A percentile compares a stretch with the other conserved stretches of the same genome.
phyloP scores from a whole-genome alignment of 2,797 vertebrate species.

The Catamblyrhynchus diadema region DNA sequence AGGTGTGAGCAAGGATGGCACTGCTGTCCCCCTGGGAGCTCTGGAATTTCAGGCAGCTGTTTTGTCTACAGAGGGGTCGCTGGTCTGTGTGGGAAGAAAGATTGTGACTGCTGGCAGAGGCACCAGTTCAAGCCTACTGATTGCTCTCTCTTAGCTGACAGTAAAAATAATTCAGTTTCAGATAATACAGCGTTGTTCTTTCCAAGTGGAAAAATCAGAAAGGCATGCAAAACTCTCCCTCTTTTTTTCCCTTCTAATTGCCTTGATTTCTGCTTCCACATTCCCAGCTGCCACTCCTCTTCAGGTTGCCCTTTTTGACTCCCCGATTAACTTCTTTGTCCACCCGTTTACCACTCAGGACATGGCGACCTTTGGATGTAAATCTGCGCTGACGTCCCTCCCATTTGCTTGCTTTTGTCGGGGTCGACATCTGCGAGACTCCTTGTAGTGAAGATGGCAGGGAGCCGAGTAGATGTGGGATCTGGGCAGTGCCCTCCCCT shows the following conservation, averaged over 20 bases:
- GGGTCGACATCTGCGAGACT: neutral
- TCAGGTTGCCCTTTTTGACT: constrained; percentile 62
- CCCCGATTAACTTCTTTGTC: constrained; percentile 63
- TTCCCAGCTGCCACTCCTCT: constrained; percentile 52
- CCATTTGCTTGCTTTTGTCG: neutral
- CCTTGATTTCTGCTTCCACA: constrained; percentile 33
- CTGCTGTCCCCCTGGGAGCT: neutral
- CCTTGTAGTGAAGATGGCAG: neutral
- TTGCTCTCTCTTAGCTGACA: neutral
- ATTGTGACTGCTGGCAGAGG: neutral
- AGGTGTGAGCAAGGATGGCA: neutral
- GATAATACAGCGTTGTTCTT: neutral
- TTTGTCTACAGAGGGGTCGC: accelerated
- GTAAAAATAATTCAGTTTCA: constrained; percentile 1
- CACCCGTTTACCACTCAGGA: constrained; percentile 53
- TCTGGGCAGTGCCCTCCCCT: neutral
- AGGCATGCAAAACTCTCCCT: constrained; percentile 17
- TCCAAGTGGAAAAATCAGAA: constrained; percentile 33
- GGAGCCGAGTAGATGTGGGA: accelerated
- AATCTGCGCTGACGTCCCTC: constrained; percentile 10
- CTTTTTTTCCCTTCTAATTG: constrained; percentile 31
- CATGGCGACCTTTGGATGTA: constrained; percentile 54
- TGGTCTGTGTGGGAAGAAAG: neutral
- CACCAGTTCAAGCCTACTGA: neutral
- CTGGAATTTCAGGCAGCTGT: neutral